phyloP scores from a whole-genome alignment of 2,888 invertebrate genomes.

The Tridacna gigas region DNA sequence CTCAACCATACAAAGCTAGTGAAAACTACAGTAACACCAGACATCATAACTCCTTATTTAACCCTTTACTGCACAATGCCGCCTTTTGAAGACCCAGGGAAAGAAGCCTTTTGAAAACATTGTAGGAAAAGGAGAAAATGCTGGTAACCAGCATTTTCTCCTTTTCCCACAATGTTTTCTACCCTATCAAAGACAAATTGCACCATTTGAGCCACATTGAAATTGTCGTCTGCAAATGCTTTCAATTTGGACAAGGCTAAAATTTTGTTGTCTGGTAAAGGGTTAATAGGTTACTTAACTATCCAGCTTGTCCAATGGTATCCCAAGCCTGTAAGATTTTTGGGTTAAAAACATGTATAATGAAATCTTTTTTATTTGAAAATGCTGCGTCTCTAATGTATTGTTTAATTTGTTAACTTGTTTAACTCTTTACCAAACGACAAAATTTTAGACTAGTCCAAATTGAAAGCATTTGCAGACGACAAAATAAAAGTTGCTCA shows the following conservation, averaged over 20 bases:
- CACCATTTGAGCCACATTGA: too few species aligned
- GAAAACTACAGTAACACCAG: not conserved
- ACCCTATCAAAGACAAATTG: not conserved
- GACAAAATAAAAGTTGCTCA: too few species aligned
- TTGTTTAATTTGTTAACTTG: too few species aligned
- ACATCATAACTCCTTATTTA: not conserved
- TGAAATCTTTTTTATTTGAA: too few species aligned
- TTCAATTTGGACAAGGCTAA: too few species aligned
- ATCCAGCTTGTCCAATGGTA: conserved; percentile 1
- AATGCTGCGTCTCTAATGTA: too few species aligned
- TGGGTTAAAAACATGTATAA: too few species aligned
- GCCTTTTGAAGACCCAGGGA: not conserved
- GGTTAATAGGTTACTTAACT: conserved; percentile 17
- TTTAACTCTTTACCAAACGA: too few species aligned
- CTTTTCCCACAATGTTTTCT: conserved; percentile 6
- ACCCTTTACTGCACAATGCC: not conserved
- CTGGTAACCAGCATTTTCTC: conserved; percentile 3
- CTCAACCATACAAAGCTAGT: too few species aligned
- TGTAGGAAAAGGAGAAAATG: conserved; percentile 7
- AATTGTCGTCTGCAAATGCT: too few species aligned
- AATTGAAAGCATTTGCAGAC: too few species aligned
- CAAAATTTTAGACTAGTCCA: too few species aligned
- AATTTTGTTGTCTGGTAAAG: not conserved
- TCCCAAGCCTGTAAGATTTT: conserved; percentile 9
- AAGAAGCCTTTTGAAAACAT: not conserved